These are phyloP conservation scores for Dufourea novaeangliae DNA, from an alignment of 1,140 invertebrate species.

Conservation along the genomic window DNA sequence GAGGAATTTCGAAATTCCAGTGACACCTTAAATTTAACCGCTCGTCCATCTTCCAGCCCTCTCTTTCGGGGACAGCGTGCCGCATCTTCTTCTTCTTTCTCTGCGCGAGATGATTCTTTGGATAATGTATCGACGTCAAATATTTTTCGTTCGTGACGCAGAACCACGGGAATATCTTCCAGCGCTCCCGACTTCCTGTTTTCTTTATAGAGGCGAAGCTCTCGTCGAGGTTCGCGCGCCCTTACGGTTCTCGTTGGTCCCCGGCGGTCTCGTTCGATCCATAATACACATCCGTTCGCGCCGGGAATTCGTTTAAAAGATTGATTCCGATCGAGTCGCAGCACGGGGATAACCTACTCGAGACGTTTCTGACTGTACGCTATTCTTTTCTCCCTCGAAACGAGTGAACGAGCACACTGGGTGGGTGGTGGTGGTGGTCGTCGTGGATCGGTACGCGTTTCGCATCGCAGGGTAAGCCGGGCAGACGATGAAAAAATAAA, in stretches of 20 bases:
- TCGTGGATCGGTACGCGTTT: neutral
- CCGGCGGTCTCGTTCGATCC: neutral
- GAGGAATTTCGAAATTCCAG: too few relatives aligned
- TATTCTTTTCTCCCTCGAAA: neutral
- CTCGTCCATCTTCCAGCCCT: too few relatives aligned
- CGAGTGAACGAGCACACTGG: neutral
- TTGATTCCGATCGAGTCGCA: slow-evolving; percentile 29
- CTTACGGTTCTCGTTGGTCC: neutral
- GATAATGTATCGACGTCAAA: slow-evolving; percentile 9
- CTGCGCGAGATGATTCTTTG: neutral
- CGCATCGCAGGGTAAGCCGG: neutral
- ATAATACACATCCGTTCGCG: slow-evolving; percentile 29
- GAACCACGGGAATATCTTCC: neutral
- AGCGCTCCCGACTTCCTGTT: neutral
- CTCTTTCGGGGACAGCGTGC: too few relatives aligned
- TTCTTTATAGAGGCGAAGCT: neutral
- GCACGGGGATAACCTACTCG: neutral
- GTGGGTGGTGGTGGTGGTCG: too few relatives aligned
- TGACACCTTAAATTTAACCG: too few relatives aligned
- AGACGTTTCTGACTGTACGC: too few relatives aligned
- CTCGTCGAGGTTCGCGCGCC: neutral
- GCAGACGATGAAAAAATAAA: slow-evolving; percentile 29
- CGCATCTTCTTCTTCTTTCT: neutral
- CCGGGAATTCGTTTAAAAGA: slow-evolving; percentile 36
- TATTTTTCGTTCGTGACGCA: neutral